phyloP scores from a whole-genome alignment of 2,797 vertebrate species.

The Brachyrhaphis roseni region DNA sequence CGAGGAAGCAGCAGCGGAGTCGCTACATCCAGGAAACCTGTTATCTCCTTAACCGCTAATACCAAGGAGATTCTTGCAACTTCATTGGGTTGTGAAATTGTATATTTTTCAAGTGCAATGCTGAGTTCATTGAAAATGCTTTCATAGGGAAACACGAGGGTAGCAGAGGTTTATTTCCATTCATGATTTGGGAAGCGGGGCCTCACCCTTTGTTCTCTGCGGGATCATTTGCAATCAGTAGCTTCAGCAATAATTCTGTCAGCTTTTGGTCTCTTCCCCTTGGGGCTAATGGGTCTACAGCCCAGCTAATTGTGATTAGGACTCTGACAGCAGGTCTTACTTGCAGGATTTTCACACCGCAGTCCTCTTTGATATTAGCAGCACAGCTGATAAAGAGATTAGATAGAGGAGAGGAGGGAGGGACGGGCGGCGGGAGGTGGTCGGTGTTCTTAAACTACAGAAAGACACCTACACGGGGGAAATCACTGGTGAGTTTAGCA shows the following conservation, averaged over 20 bases:
- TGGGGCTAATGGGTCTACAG: slow-evolving; percentile 71
- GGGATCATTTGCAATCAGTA: slow-evolving; percentile 63
- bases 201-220: slow-evolving; percentile 35
- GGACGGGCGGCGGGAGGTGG: slow-evolving; percentile 1
- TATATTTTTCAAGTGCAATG: slow-evolving; percentile 9
- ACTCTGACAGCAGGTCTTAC: slow-evolving; percentile 76
- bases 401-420: slow-evolving; percentile 55
- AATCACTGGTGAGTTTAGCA: slow-evolving; percentile 77
- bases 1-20: slow-evolving; percentile 38
- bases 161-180: background rate
- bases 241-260: slow-evolving; percentile 64
- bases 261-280: slow-evolving; percentile 59
- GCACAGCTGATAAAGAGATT: slow-evolving; percentile 77
- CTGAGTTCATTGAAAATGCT: slow-evolving; percentile 7
- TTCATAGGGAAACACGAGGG: slow-evolving; percentile 6
- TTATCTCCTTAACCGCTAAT: slow-evolving; percentile 46
- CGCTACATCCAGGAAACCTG: slow-evolving; percentile 54
- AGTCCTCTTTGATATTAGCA: slow-evolving; percentile 74
- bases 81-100: slow-evolving; percentile 16
- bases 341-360: slow-evolving; percentile 71
- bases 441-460: slow-evolving; percentile 73
- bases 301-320: slow-evolving; percentile 77
- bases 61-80: slow-evolving; percentile 23
- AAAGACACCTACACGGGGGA: slow-evolving; percentile 78
- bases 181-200: background rate